Evolutionary conservation across 2,797 vertebrate genomes (phyloP).

Genomic region (Alauda arvensis): DNA sequence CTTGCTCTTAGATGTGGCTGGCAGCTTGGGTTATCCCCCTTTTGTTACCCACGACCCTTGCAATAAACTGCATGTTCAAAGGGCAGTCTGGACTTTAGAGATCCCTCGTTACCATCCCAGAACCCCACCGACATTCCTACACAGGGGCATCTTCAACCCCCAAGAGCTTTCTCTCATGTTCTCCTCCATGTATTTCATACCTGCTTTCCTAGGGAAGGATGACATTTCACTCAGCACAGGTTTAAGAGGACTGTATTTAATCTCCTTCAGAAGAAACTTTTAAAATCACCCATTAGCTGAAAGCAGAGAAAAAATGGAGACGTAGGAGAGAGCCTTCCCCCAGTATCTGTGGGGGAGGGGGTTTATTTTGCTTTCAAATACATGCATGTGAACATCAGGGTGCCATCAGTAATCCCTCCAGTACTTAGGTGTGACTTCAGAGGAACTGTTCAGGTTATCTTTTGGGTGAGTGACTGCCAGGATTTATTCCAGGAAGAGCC

Average conservation of each 20-base stretch:
- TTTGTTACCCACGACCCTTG: no score
- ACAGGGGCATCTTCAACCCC: background rate
- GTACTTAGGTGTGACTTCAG: background rate
- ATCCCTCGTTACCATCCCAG: no score
- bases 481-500: background rate
- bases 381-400: background rate
- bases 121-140: no score
- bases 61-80: no score
- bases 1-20: no score
- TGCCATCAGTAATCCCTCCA: background rate
- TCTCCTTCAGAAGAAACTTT: background rate
- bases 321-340: background rate
- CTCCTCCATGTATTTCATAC: background rate
- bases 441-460: background rate
- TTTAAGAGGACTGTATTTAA: background rate
- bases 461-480: background rate
- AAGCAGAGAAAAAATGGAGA: background rate
- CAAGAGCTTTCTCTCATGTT: fast-evolving
- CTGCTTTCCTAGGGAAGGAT: background rate
- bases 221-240: background rate
- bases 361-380: background rate
- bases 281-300: background rate
- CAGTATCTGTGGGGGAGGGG: background rate
- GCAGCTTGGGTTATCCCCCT: no score
- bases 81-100: no score